These are phyloP conservation scores for Pyrgus malvae DNA, from an alignment of 2,888 invertebrate genomes.

Conservation along the genomic window DNA sequence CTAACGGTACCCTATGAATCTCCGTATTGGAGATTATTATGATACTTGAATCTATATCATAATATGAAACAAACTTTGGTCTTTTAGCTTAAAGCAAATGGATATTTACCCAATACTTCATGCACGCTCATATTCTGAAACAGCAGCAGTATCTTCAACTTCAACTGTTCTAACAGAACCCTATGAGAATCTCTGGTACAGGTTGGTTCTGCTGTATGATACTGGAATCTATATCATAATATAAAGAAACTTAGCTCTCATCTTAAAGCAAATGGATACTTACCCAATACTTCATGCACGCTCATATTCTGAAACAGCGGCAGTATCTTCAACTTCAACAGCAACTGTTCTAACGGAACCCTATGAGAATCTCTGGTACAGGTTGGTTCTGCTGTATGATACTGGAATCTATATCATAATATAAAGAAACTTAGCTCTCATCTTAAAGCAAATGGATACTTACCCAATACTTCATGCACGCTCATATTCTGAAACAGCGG, in stretches of 20 bases:
- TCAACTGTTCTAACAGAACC: constrained; percentile 92
- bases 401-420: constrained; percentile 83
- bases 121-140: constrained; percentile 74
- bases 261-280: no score
- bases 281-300: constrained; percentile 79
- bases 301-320: constrained; percentile 72
- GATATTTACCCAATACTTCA: constrained; percentile 77
- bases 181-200: constrained; percentile 96
- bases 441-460: neutral
- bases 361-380: constrained; percentile 94
- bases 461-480: constrained; percentile 79
- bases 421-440: no score
- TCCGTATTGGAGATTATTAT: no score
- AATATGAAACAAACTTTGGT: no score
- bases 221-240: no score
- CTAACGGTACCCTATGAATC: constrained; percentile 93
- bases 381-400: constrained; percentile 92
- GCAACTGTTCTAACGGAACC: constrained; percentile 91
- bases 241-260: no score
- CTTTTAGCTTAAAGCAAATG: no score
- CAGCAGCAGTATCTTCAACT: constrained; percentile 86
- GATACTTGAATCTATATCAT: no score
- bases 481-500: constrained; percentile 72
- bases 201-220: no score
- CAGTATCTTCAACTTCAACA: constrained; percentile 88